Percentiles rank a stretch among this genome's conserved stretches.
These are phyloP conservation scores for Canis aureus DNA, from an alignment of 2,113 vertebrate genomes.

Conservation along the genomic window DNA sequence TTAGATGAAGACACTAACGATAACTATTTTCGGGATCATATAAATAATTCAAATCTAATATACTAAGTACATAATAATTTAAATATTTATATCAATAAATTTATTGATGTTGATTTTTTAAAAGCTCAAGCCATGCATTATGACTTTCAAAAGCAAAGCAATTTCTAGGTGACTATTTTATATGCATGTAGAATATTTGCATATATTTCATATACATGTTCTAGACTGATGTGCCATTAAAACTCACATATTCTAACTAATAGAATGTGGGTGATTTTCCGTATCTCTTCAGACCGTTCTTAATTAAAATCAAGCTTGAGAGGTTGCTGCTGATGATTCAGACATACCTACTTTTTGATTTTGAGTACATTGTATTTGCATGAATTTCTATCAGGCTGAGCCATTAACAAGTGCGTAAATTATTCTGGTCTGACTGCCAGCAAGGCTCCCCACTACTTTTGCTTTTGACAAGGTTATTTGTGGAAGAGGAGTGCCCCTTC, in stretches of 20 bases:
- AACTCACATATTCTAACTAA: background rate
- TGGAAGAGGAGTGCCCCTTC: conserved; percentile 82
- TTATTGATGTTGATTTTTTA: background rate
- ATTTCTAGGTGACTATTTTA: background rate
- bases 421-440: conserved; percentile 76
- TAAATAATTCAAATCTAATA: conserved; percentile 27
- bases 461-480: conserved; percentile 87
- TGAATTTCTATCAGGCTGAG: conserved; percentile 76
- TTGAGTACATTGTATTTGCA: conserved; percentile 75
- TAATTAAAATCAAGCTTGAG: conserved; percentile 69
- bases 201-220: background rate
- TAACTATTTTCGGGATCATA: conserved; percentile 28
- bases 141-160: conserved; percentile 36
- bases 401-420: conserved; percentile 81
- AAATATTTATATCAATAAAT: background rate
- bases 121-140: background rate
- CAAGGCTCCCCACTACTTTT: conserved; percentile 77
- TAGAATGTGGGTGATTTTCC: background rate
- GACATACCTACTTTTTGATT: conserved; percentile 69
- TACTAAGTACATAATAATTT: background rate
- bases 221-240: background rate
- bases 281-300: background rate
- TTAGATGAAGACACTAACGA: background rate
- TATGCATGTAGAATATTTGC: background rate
- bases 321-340: conserved; percentile 61